Evolutionary conservation across 2,888 invertebrate species (phyloP), one percentile per base, ranked within the genome.

Genomic region (Hemithea aestivaria): DNA sequence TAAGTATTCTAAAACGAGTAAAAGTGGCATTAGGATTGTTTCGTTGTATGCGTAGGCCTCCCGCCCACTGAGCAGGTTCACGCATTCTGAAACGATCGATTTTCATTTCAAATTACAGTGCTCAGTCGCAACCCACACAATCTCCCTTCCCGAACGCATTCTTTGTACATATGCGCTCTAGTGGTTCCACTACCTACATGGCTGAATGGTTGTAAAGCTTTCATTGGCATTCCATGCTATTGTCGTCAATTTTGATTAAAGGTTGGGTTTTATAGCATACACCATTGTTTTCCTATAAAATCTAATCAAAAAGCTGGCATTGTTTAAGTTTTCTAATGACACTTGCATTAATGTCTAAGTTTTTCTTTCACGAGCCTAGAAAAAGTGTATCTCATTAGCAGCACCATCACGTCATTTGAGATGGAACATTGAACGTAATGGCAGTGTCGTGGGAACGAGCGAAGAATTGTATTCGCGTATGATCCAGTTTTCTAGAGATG

Each of bases 401-500:
- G 65, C 74, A 67, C 62, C 69, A 73, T 76, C 81, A 78, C 75
- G 78, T 82, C 63, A 68, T 58, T 59, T 58, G 49, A 69, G 70
- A 73, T 71, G 69, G 66, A 76, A 60, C 68, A 64, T 73, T 73
- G 64, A 62, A 60, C 58, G 56, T 61, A 63, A 65, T 58, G 29
- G 65, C 71, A 71, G 70, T 69, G 73, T 77, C 85, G 84, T 87
- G 85, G 80, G 85, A 87, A 85, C 68, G 51, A 46, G 46, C 45
- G 53, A 76, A 79, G 76, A 83, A 83, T 83, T 63, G 73, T 51
- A 58, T 64, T 59, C 66, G 71, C 61, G 62, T 67, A 67, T 73
- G 79, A 80, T 78, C 81, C 75, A 83, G 80, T 84, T 85, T 83
- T 78, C 80, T 75, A 74, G 60, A 74, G 74, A 75, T 73, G 71